Percentiles rank a stretch among this genome's conserved stretches.
Evolutionary conservation across 2,888 invertebrate genomes (phyloP).

Genomic region (Caradrina clavipalpis): DNA sequence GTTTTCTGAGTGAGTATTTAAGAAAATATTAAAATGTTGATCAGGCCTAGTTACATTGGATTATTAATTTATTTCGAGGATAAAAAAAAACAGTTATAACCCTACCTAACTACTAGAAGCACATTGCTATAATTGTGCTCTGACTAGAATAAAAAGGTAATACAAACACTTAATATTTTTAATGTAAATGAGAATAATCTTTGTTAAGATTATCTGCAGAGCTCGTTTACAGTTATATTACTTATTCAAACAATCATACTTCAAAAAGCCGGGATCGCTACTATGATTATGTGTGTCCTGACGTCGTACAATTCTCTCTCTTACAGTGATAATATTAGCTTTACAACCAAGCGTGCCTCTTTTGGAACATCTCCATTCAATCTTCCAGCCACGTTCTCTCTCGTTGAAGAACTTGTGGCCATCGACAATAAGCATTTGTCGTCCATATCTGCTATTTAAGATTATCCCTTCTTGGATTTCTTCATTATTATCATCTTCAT

Average conservation of each 20-base stretch:
- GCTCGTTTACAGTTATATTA: neutral
- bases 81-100: neutral
- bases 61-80: neutral
- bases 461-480: conserved; percentile 43
- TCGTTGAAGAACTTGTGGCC: conserved; percentile 49
- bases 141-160: no score
- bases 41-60: neutral
- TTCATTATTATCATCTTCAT: conserved; percentile 19
- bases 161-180: neutral
- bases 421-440: conserved; percentile 54
- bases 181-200: neutral
- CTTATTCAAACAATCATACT: neutral
- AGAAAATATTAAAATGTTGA: neutral
- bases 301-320: conserved; percentile 60
- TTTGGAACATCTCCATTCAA: conserved; percentile 58
- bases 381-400: conserved; percentile 49
- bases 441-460: conserved; percentile 20
- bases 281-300: conserved; percentile 37
- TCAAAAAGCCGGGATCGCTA: conserved; percentile 22
- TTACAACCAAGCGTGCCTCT: conserved; percentile 44
- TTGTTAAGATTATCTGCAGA: neutral
- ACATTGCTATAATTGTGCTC: neutral
- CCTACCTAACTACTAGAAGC: neutral
- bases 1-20: no score
- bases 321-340: conserved; percentile 64